Conservation (phyloP, 2,888 invertebrate species). For the Prostheceraeus crozeri region DNA sequence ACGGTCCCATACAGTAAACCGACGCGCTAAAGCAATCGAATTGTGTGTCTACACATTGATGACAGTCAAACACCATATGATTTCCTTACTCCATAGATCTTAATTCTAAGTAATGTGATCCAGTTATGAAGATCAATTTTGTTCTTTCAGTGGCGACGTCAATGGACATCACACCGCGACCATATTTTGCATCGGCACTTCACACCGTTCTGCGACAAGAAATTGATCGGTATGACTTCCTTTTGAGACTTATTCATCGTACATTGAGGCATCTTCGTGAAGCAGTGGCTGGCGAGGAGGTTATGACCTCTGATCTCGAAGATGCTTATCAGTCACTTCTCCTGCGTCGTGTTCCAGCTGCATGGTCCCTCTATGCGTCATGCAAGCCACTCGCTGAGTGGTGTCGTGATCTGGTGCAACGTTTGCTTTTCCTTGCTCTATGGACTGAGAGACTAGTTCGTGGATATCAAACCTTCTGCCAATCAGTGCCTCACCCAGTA, state of each 20-base stretch:
- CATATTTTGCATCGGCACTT: constrained; percentile 52
- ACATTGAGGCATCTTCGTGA: constrained; percentile 47
- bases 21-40: no score
- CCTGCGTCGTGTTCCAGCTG: constrained; percentile 49
- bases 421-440: constrained; percentile 52
- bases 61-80: no score
- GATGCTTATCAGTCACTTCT: constrained; percentile 52
- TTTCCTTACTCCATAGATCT: no score
- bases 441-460: constrained; percentile 50
- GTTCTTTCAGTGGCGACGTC: no score
- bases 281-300: constrained; percentile 47
- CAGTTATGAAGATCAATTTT: no score
- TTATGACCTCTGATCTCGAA: constrained; percentile 54
- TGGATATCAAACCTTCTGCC: constrained; percentile 30
- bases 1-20: no score
- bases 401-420: constrained; percentile 48
- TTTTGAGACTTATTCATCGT: constrained; percentile 48
- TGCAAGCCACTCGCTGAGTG: constrained; percentile 52
- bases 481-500: constrained; percentile 46
- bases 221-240: constrained; percentile 52
- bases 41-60: no score
- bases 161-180: no score
- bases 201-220: constrained; percentile 55
- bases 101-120: no score
- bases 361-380: constrained; percentile 54